Conservation (phyloP, 2,113 vertebrate genomes). For the Ptychochromis oligacanthus region DNA sequence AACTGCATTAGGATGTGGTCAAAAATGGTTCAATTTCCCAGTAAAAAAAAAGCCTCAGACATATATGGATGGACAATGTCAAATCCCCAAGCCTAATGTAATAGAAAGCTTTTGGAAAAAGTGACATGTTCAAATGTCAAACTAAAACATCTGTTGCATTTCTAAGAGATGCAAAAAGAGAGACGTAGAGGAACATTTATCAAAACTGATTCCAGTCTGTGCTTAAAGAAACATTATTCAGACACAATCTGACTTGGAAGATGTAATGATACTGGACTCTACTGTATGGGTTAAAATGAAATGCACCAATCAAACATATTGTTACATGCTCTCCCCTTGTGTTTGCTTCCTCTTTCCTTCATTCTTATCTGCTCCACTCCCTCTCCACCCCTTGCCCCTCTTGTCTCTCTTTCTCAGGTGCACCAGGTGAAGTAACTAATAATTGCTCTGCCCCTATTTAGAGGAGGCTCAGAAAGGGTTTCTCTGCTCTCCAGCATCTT, state of each 20-base stretch:
- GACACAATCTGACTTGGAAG: not conserved
- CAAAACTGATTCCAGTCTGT: not conserved
- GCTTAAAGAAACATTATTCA: not conserved
- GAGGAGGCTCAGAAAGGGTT: not conserved
- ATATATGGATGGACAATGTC: slow-evolving; percentile 3
- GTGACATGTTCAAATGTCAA: slow-evolving; percentile 29
- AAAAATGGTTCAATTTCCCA: slow-evolving; percentile 31
- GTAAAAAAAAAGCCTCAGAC: slow-evolving; percentile 12
- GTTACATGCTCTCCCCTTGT: not conserved
- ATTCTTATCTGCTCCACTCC: not conserved
- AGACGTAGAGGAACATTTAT: not conserved
- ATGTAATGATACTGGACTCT: not conserved
- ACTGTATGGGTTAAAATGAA: not conserved
- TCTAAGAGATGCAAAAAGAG: not conserved
- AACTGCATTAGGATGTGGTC: not conserved
- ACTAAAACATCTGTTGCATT: slow-evolving; percentile 5
- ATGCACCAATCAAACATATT: not conserved
- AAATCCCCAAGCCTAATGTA: not conserved
- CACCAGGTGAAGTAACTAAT: not conserved
- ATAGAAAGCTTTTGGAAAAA: slow-evolving; percentile 9
- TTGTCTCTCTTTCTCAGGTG: not conserved
- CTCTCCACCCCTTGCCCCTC: not conserved
- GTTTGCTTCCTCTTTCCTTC: not conserved
- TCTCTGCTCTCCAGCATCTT: not conserved
- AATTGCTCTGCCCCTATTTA: not conserved